phyloP scores from a whole-genome alignment of 2,797 vertebrate species.

The Fringilla coelebs region DNA sequence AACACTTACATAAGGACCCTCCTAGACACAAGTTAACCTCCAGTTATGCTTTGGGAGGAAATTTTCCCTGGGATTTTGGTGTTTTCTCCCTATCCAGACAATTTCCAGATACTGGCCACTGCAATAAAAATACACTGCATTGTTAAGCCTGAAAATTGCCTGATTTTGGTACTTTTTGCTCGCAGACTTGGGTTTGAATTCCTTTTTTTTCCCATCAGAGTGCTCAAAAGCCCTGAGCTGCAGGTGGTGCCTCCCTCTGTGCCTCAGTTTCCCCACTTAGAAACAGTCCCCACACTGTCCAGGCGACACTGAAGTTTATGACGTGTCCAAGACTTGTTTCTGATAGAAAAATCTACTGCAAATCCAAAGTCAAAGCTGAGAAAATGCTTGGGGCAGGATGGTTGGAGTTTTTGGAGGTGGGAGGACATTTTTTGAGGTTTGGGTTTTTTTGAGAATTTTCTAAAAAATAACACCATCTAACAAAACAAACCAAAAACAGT shows the following conservation, averaged over 20 bases:
- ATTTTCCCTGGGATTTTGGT: background rate
- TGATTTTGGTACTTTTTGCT: background rate
- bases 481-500: background rate
- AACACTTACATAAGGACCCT: background rate
- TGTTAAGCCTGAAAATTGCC: background rate
- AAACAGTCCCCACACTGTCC: background rate
- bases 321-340: background rate
- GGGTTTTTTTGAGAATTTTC: background rate
- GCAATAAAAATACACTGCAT: background rate
- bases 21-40: background rate
- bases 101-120: background rate
- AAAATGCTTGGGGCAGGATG: background rate
- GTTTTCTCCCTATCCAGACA: background rate
- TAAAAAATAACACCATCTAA: background rate
- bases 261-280: background rate
- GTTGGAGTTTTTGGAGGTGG: fast-evolving
- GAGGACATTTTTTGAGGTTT: fast-evolving
- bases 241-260: fast-evolving
- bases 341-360: background rate
- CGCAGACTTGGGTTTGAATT: background rate
- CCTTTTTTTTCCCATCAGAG: background rate
- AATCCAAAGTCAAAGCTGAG: background rate
- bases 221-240: background rate
- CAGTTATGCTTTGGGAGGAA: background rate
- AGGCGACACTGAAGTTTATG: background rate